Percentiles rank a stretch among this genome's conserved stretches.
phyloP scores from a whole-genome alignment of 1,140 invertebrate genomes.

The Leptinotarsa texana region DNA sequence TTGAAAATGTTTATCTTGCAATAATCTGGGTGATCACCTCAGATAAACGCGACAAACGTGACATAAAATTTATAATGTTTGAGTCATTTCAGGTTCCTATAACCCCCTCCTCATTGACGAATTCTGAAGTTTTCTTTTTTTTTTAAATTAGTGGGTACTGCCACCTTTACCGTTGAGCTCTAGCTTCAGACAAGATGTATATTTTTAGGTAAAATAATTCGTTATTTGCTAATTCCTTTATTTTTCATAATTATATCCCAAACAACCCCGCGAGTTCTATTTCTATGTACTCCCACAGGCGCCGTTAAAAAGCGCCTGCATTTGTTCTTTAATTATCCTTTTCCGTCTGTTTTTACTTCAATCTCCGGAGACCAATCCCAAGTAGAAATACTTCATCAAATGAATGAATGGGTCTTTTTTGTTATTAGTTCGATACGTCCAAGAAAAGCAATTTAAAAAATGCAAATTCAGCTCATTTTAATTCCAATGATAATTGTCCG shows the following conservation, averaged over 20 bases:
- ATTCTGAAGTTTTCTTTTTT: no score
- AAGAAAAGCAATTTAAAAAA: constrained; percentile 1
- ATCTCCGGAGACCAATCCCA: neutral
- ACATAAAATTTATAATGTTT: no score
- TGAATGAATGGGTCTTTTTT: neutral
- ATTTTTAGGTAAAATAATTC: no score
- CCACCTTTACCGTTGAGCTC: no score
- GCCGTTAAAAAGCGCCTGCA: neutral
- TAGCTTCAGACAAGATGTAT: no score
- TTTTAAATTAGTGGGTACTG: no score
- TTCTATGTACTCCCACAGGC: neutral
- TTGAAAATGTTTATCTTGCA: no score
- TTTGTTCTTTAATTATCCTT: constrained; percentile 4
- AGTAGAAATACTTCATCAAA: constrained; percentile 3
- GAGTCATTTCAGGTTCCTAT: no score
- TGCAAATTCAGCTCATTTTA: constrained; percentile 5
- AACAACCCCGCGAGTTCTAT: neutral
- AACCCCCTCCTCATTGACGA: no score
- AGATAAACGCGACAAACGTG: no score
- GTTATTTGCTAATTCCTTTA: no score
- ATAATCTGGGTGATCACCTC: no score
- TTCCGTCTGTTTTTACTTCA: constrained; percentile 1
- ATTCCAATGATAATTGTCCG: constrained; percentile 6
- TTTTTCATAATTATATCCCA: neutral
- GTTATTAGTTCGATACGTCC: constrained; percentile 2